phyloP scores from a whole-genome alignment of 2,888 invertebrate genomes.

The Lepetodrilus schrolli region DNA sequence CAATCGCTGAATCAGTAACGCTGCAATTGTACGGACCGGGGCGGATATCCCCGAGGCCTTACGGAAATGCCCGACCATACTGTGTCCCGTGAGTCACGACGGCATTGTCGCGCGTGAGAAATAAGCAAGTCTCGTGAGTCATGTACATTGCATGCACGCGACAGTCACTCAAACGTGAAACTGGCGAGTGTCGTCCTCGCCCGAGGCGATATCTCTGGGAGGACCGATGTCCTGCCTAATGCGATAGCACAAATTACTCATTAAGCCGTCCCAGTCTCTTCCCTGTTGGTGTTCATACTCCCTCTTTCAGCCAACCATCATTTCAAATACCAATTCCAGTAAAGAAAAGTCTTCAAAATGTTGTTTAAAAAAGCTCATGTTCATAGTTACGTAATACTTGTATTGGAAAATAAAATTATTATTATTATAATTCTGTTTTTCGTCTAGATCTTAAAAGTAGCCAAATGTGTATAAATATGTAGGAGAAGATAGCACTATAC shows the following conservation, averaged over 20 bases:
- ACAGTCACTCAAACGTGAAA: slow-evolving; percentile 6
- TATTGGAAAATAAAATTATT: too few species aligned
- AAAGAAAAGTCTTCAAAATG: too few species aligned
- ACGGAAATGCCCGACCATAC: slow-evolving; percentile 29
- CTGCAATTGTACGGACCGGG: neutral
- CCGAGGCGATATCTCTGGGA: neutral
- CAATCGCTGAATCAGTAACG: neutral
- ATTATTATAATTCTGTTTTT: too few species aligned
- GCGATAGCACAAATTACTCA: neutral
- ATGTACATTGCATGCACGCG: slow-evolving; percentile 21
- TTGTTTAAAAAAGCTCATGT: too few species aligned
- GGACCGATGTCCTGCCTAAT: neutral
- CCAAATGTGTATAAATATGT: too few species aligned
- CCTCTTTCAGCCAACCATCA: neutral
- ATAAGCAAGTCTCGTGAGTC: slow-evolving; percentile 25
- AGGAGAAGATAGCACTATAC: too few species aligned
- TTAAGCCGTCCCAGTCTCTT: neutral
- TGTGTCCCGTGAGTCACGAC: slow-evolving; percentile 11
- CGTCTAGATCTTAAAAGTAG: too few species aligned
- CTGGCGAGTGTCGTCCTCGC: neutral
- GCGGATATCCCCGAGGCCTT: slow-evolving; percentile 28
- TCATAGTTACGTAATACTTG: too few species aligned
- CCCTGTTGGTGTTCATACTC: neutral
- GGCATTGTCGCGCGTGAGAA: slow-evolving; percentile 19
- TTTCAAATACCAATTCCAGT: neutral